Base-by-base conservation (phyloP, 1,140 invertebrate genomes). In the Chymomyza costata region DNA sequence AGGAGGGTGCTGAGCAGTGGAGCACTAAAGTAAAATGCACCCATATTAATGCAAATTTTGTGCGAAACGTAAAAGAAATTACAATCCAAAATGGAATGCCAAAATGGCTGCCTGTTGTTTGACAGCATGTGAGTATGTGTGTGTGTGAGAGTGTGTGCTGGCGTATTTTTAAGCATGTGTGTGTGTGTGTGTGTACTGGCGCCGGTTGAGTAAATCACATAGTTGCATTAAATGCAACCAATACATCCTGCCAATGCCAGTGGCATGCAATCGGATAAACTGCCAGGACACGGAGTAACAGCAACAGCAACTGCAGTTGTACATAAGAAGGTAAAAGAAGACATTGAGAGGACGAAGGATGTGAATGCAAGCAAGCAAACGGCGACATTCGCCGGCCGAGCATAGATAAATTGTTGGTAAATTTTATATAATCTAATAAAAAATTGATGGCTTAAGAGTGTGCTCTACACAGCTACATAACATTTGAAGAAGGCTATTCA, bases 371-470 rank as follows among this genome's bases (percentile, higher is more conserved):
- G 13, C 7, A 19, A 19, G 30, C 31, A n/a, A 15, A 18, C 37
- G 39, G 31, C 17, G 67, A 65, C 55, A 65, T 38, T 38, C 61
- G 52, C 52, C 41, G 56, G 61, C 62, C 53, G 53, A 65, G 71
- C 73, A 71, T 78, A 71, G 67, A 78, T 78, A 78, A 78, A 80
- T 78, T 62, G 73, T 71, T 71, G 63, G 67, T 80, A 80, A 80
- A 78, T 78, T 78, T 78, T 80, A 80, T 78, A 80, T 78, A 78
- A 78, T 78, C 71, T 71, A 78, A 78, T 78, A 78, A 80, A 80
- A 78, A 80, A 76, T 78, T 71, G 62, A 76, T 78, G 73, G 73
- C 71, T 66, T 63, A 54, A 32, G 70, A 76, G 70, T 73, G 69
- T 8, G 21, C 21, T 3, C 3, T 25, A 25, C 21, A 8, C 21